A percentile compares a stretch with the other conserved stretches of the same genome.
These are phyloP conservation scores for Lycophotia porphyrea DNA, from an alignment of 2,888 invertebrate species.

Conservation along the genomic window DNA sequence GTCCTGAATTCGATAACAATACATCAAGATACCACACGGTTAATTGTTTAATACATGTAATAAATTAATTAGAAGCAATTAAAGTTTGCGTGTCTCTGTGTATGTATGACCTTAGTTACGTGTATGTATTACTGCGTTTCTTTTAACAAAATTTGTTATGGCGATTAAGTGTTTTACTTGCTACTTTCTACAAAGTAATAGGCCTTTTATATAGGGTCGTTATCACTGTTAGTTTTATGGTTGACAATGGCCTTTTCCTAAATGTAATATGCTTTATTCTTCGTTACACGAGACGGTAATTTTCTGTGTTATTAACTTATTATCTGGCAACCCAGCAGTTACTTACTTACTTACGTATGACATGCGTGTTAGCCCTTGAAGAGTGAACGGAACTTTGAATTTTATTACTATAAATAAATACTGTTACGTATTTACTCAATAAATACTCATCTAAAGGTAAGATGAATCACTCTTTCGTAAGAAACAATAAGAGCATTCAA, in stretches of 20 bases:
- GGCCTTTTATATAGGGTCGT: conserved; percentile 61
- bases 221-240: conserved; percentile 54
- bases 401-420: not conserved
- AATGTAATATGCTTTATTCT: conserved; percentile 52
- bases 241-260: conserved; percentile 55
- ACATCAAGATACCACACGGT: conserved; percentile 86
- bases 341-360: conserved; percentile 33
- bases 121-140: conserved; percentile 73
- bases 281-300: conserved; percentile 62
- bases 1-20: conserved; percentile 87
- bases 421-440: not conserved
- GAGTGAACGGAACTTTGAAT: conserved; percentile 9
- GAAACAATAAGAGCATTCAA: conserved; percentile 27
- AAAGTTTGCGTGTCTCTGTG: conserved; percentile 83
- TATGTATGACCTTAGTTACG: conserved; percentile 79
- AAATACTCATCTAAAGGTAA: not conserved
- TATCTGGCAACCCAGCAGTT: conserved; percentile 45
- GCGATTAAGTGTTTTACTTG: conserved; percentile 75
- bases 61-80: conserved; percentile 90
- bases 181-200: conserved; percentile 70
- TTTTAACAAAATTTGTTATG: conserved; percentile 78
- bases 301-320: conserved; percentile 50
- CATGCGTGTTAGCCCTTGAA: conserved; percentile 30
- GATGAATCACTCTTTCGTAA: conserved; percentile 14
- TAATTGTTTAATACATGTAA: conserved; percentile 90